Conservation (phyloP, 2,888 invertebrate genomes). For the Escarpia spicata region DNA sequence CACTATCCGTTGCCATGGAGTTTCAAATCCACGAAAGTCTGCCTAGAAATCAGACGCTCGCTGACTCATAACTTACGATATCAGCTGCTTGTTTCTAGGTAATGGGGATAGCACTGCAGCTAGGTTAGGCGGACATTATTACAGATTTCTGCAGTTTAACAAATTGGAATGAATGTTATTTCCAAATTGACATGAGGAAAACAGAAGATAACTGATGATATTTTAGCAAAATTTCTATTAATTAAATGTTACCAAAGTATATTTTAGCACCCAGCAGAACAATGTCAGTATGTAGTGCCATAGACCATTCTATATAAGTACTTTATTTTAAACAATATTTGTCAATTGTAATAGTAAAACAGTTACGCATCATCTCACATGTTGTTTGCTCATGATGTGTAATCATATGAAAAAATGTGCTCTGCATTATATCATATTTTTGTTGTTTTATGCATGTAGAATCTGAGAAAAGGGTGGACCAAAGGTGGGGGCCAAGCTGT, state of each 20-base stretch:
- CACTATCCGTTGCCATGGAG: background rate
- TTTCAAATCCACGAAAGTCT: background rate
- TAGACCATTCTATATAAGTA: background rate
- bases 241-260: background rate
- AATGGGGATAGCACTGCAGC: background rate
- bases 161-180: background rate
- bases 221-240: background rate
- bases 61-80: background rate
- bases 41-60: conserved; percentile 11
- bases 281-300: background rate
- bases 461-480: too few relatives aligned
- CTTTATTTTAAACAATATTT: background rate
- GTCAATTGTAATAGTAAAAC: background rate
- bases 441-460: too few relatives aligned
- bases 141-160: background rate
- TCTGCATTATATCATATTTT: too few relatives aligned
- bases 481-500: too few relatives aligned
- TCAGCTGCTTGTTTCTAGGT: background rate
- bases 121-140: background rate
- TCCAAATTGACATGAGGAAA: background rate
- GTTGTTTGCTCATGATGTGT: too few relatives aligned
- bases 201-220: background rate
- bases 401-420: too few relatives aligned
- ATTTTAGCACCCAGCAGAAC: background rate
- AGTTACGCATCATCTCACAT: background rate